A percentile compares a stretch with the other conserved stretches of the same genome.
Conservation (phyloP, 2,888 invertebrate genomes). For the Heliconius ethilla region DNA sequence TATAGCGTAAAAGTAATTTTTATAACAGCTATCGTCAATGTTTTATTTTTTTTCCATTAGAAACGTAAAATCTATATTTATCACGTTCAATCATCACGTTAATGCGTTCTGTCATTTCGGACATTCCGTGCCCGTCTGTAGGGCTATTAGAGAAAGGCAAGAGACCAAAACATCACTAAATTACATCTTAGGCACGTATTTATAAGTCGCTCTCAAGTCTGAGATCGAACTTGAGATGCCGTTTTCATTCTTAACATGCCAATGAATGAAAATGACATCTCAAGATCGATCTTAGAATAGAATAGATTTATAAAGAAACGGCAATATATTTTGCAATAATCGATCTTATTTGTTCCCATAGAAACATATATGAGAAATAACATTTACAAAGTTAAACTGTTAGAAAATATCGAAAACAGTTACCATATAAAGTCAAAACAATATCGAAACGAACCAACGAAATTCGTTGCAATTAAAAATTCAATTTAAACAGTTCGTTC, state of each 20-base stretch:
- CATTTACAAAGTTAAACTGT: neutral
- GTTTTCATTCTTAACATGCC: neutral
- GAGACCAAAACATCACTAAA: conserved; percentile 2
- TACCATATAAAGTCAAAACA: neutral
- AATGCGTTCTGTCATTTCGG: conserved; percentile 28
- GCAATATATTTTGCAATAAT: neutral
- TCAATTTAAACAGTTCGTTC: conserved; percentile 19
- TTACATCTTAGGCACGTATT: neutral
- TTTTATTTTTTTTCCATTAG: conserved; percentile 11
- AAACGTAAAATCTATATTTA: conserved; percentile 19
- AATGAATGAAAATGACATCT: too few species aligned
- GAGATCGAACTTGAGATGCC: neutral
- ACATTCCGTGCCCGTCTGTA: conserved; percentile 2
- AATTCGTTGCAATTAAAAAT: conserved; percentile 30
- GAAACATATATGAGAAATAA: neutral
- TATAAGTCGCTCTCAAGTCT: too few species aligned
- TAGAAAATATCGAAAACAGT: conserved; percentile 7
- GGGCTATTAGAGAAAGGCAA: conserved; percentile 7
- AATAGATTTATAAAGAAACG: neutral
- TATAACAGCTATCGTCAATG: neutral
- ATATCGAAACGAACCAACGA: conserved; percentile 14
- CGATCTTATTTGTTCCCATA: neutral
- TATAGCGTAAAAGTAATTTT: too few species aligned
- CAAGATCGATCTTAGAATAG: too few species aligned
- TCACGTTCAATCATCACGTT: conserved; percentile 17